Evolutionary conservation across 2,888 invertebrate genomes (phyloP), one percentile per base, ranked within the genome.

Genomic region (Caenorhabditis wallacei): DNA sequence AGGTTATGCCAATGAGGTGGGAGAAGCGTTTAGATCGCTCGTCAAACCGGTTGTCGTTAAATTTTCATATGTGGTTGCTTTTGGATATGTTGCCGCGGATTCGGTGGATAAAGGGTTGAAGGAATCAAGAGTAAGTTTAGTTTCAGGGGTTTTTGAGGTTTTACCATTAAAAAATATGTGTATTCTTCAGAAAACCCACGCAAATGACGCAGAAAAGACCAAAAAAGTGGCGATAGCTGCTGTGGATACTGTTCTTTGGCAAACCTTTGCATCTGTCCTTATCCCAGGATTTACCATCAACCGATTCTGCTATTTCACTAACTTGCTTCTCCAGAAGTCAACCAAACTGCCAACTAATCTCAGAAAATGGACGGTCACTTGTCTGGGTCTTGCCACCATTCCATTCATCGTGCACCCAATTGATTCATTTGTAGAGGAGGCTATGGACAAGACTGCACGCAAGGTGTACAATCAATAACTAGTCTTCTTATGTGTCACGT

Each of bases 1-100:
- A 97, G 97, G 98, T 69, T 98, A 98, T 92, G 95, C 97, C 37
- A 98, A 98, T 92, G 98, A 98, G 93, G 95, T 98, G 3, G 98
- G 98, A 0, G 98, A 98, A 93, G 95, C 97, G 3, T 97, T 98
- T 92, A 94, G 98, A 40, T 94, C 95, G 0, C 93, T 96, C 71
- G 94, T 97, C 48, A 95, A 95, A 22, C 93, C 93, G 46, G 94
- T 94, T 88, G 92, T 95, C 85, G 97, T 98, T 3, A 91, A 93
- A 63, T 88, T 93, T 2, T 95, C 95, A 89, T 98, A 98, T 92
- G 95, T 94, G 16, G 93, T 97, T 8, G 95, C 98, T 37, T 94
- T 95, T 86, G 94, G 94, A 0, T 98, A 98, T 91, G 96, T 96
- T 0, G 91, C 96, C 22, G 96, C 96, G 0, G 98, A 98, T 92